Conservation (phyloP, 2,888 invertebrate species). For the Amaurobius ferox region DNA sequence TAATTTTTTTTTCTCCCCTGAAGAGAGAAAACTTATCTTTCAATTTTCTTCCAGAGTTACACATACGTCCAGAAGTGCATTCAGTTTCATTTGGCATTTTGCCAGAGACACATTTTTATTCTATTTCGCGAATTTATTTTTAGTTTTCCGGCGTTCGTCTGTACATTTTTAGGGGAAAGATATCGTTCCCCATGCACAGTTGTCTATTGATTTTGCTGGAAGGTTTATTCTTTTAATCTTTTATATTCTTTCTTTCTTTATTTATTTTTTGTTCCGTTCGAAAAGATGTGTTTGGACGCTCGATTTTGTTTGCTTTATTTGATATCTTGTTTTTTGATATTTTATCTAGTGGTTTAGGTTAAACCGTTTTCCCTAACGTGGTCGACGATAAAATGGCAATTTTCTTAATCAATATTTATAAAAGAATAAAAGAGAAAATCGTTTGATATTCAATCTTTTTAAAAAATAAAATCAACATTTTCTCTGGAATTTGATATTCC, state of each 20-base stretch:
- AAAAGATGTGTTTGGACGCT: not conserved
- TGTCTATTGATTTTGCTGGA: not conserved
- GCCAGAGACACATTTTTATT: not conserved
- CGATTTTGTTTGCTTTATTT: not conserved
- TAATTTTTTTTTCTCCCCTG: not conserved
- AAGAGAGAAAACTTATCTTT: not conserved
- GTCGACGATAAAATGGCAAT: not conserved
- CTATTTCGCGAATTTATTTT: slow-evolving; percentile 1
- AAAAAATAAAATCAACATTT: no score
- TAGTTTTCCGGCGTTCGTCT: not conserved
- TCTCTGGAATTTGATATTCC: no score
- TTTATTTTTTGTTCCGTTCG: not conserved
- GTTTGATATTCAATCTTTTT: not conserved
- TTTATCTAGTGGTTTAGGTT: not conserved
- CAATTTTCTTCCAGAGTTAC: not conserved
- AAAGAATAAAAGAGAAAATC: slow-evolving; percentile 1
- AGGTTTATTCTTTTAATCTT: not conserved
- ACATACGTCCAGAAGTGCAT: not conserved
- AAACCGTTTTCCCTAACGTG: not conserved
- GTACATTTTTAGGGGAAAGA: not conserved
- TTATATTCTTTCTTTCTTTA: not conserved
- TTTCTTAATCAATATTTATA: not conserved
- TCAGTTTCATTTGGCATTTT: not conserved
- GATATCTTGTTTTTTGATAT: not conserved
- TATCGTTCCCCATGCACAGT: not conserved